Percentiles rank a stretch among this genome's conserved stretches.
Evolutionary conservation across 1,140 invertebrate genomes (phyloP).

Genomic region (Pseudomyrmex pallidus): DNA sequence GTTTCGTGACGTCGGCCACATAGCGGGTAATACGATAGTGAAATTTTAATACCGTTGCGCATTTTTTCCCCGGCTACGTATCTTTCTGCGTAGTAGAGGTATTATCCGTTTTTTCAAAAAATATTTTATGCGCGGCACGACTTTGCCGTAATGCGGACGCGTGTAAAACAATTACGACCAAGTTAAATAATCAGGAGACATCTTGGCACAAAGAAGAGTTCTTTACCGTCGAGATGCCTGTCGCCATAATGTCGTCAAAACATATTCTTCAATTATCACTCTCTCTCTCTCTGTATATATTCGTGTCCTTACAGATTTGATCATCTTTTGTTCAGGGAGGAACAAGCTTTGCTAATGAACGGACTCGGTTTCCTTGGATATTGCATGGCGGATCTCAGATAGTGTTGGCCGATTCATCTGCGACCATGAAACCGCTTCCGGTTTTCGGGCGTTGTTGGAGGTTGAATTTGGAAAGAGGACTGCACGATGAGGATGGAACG

Average conservation of each 20-base stretch:
- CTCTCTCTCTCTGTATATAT: no score
- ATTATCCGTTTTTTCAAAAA: conserved; percentile 61
- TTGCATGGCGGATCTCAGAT: background rate
- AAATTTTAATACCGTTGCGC: conserved; percentile 61
- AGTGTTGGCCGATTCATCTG: conserved; percentile 17
- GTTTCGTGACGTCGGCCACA: conserved; percentile 56
- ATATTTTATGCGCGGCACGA: conserved; percentile 59
- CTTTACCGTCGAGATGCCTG: background rate
- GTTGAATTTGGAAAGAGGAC: conserved; percentile 75
- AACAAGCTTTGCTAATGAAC: background rate
- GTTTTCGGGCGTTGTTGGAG: conserved; percentile 64
- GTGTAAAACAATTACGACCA: conserved; percentile 54
- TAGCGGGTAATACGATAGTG: conserved; percentile 62
- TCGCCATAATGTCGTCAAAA: background rate
- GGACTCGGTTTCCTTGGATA: conserved; percentile 15
- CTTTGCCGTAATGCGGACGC: conserved; percentile 47
- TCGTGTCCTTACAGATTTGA: background rate
- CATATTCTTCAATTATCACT: background rate
- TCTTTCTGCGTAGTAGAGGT: conserved; percentile 38
- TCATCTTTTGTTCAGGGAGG: conserved; percentile 17
- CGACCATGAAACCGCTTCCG: conserved; percentile 52
- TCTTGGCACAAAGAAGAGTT: conserved; percentile 18
- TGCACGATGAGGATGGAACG: conserved; percentile 76
- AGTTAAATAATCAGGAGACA: conserved; percentile 55
- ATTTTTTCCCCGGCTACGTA: conserved; percentile 49